Percentiles rank a stretch among this genome's conserved stretches.
These are phyloP conservation scores for Scopus umbretta DNA, from an alignment of 2,113 vertebrate species.

Conservation along the genomic window DNA sequence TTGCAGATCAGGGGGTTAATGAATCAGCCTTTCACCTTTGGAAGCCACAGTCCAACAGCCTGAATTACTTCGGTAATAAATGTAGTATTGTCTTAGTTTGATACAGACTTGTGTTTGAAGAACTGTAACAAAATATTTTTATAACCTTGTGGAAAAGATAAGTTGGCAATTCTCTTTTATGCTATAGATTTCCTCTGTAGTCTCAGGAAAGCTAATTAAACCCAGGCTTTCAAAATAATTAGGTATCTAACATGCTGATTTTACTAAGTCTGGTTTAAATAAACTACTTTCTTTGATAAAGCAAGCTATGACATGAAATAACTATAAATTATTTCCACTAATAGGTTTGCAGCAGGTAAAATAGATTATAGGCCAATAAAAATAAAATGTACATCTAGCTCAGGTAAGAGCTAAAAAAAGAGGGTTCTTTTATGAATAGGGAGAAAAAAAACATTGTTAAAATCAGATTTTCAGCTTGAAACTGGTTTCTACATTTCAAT, in stretches of 20 bases:
- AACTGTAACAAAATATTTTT: constrained; percentile 51
- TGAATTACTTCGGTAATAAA: constrained; percentile 35
- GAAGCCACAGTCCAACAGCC: constrained; percentile 39
- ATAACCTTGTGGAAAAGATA: constrained; percentile 40
- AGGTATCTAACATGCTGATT: background rate
- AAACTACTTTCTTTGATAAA: background rate
- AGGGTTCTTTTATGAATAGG: background rate
- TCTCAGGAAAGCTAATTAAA: constrained; percentile 32
- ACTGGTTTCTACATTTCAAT: background rate
- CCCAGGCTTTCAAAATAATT: constrained; percentile 8
- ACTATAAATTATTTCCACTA: background rate
- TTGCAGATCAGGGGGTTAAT: constrained; percentile 33
- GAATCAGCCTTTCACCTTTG: constrained; percentile 48
- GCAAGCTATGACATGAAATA: background rate
- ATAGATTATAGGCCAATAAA: background rate
- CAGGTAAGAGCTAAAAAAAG: background rate
- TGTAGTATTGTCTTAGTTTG: constrained; percentile 15
- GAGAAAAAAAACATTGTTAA: background rate
- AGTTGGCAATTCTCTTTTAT: constrained; percentile 18
- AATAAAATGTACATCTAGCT: background rate
- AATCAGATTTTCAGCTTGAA: background rate
- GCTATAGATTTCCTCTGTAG: background rate
- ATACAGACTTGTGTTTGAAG: background rate
- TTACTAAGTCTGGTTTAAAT: constrained; percentile 21
- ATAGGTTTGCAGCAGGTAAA: background rate